These are phyloP conservation scores for Enteromius fasciolatus DNA, from an alignment of 2,797 vertebrate species.

Conservation along the genomic window DNA sequence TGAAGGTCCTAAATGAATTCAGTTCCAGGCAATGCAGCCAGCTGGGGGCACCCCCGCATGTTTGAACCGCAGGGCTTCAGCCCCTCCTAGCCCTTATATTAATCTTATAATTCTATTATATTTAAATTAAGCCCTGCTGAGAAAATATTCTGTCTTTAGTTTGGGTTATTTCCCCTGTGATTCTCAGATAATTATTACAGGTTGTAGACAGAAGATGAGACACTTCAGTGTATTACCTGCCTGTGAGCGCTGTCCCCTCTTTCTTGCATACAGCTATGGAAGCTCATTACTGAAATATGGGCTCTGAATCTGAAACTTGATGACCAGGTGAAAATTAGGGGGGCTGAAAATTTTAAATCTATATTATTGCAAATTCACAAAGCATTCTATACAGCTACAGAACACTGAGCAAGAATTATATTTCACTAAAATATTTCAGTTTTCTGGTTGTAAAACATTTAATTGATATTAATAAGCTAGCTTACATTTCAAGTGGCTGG, in stretches of 20 bases:
- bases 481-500: neutral
- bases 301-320: conserved; percentile 74
- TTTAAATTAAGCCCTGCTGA: conserved; percentile 25
- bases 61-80: neutral
- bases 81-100: conserved; percentile 15
- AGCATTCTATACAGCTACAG: neutral
- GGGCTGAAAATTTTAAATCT: neutral
- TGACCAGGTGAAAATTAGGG: conserved; percentile 48
- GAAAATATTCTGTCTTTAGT: conserved; percentile 26
- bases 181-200: conserved; percentile 61
- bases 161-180: conserved; percentile 53
- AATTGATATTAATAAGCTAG: neutral
- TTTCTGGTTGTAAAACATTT: neutral
- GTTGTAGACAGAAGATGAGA: conserved; percentile 56
- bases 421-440: neutral
- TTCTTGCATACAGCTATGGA: conserved; percentile 71
- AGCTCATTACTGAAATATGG: conserved; percentile 78
- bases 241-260: conserved; percentile 38
- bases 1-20: neutral
- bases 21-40: neutral
- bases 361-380: neutral
- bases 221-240: conserved; percentile 52
- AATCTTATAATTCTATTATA: conserved; percentile 31
- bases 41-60: neutral
- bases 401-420: neutral